A percentile compares a stretch with the other conserved stretches of the same genome.
phyloP scores from a whole-genome alignment of 2,113 vertebrate species.

The Amblyornis subalaris region DNA sequence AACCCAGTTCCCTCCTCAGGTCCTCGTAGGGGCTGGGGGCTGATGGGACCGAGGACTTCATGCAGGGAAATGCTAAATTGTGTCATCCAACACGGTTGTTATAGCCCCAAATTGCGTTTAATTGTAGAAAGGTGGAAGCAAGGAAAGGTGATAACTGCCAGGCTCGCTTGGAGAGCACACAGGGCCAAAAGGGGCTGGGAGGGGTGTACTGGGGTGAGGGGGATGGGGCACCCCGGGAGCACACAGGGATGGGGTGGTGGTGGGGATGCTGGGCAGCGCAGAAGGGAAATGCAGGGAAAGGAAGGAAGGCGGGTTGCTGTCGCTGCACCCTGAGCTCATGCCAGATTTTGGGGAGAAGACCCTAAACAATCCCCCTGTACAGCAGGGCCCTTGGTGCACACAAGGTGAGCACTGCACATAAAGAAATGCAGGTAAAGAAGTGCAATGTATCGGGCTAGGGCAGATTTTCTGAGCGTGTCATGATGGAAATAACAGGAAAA shows the following conservation, averaged over 20 bases:
- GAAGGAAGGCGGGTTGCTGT: not conserved
- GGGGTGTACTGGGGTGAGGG: not conserved
- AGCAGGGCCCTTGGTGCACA: too few species aligned
- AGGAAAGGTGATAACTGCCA: not conserved
- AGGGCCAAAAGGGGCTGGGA: not conserved
- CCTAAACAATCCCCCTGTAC: not conserved
- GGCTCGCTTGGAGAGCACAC: not conserved
- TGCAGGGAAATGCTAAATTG: fast-evolving
- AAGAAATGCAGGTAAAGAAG: not conserved
- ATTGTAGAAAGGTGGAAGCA: not conserved
- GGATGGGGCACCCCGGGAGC: fast-evolving
- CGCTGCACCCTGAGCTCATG: not conserved
- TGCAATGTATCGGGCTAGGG: fast-evolving
- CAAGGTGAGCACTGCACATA: fast-evolving
- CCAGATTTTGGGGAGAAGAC: not conserved
- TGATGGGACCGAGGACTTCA: not conserved
- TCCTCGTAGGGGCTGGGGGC: not conserved
- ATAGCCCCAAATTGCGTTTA: not conserved
- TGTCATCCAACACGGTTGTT: not conserved
- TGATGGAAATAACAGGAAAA: not conserved
- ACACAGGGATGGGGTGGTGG: not conserved
- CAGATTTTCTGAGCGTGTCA: fast-evolving
- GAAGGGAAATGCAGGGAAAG: not conserved
- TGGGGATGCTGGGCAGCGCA: not conserved
- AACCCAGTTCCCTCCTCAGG: not conserved